Percentiles rank a stretch among this genome's conserved stretches.
These are phyloP conservation scores for Acrobasis suavella DNA, from an alignment of 2,888 invertebrate species.

Conservation along the genomic window DNA sequence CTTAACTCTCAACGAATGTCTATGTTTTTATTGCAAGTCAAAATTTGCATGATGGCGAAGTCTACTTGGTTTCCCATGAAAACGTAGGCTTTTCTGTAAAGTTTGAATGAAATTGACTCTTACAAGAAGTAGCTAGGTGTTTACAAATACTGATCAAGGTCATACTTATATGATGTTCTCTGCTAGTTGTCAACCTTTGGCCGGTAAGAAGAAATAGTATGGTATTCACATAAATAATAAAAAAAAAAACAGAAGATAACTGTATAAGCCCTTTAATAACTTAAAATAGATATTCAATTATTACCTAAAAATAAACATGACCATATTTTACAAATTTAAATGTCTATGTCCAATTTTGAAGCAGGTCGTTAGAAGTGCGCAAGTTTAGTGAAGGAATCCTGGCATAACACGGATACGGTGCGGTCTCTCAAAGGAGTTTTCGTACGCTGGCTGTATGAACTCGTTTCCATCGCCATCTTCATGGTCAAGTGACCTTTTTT, in stretches of 20 bases:
- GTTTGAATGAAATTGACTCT: too few species aligned
- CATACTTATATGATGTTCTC: too few species aligned
- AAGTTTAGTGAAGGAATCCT: slow-evolving; percentile 56
- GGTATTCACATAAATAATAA: neutral
- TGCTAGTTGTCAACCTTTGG: too few species aligned
- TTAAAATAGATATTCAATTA: neutral
- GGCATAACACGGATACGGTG: slow-evolving; percentile 63
- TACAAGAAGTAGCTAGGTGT: too few species aligned
- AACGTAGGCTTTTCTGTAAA: too few species aligned
- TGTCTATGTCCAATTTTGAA: neutral
- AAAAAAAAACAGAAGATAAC: neutral
- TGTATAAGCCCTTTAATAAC: slow-evolving; percentile 1
- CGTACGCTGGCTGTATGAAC: slow-evolving; percentile 40
- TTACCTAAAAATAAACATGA: neutral
- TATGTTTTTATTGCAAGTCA: too few species aligned
- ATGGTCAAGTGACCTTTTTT: slow-evolving; percentile 55
- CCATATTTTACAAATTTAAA: neutral
- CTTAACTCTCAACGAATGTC: too few species aligned
- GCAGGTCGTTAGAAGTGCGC: neutral
- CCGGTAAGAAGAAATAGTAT: too few species aligned
- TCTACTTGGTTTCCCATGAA: too few species aligned
- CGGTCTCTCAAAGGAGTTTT: slow-evolving; percentile 52
- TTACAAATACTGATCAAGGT: too few species aligned
- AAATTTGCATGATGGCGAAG: too few species aligned
- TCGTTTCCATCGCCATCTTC: slow-evolving; percentile 46